These are phyloP conservation scores for Globodera rostochiensis DNA, from an alignment of 1,140 invertebrate species.

Conservation along the genomic window DNA sequence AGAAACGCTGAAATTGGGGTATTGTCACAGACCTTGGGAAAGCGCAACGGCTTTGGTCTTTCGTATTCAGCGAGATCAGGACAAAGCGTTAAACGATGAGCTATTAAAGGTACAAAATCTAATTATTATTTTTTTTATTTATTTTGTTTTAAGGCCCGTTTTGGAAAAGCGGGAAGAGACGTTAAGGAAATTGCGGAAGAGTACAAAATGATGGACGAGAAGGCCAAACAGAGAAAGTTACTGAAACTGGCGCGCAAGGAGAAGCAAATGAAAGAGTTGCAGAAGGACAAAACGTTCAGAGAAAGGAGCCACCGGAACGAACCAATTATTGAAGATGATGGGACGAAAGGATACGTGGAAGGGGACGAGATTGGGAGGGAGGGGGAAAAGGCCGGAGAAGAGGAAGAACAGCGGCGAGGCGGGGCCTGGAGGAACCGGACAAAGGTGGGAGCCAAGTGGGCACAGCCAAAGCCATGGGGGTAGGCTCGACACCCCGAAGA, in stretches of 20 bases:
- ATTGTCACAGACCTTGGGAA: constrained; percentile 29
- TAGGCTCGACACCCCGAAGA: neutral
- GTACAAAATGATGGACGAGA: constrained; percentile 37
- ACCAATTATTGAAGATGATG: neutral
- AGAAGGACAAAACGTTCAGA: neutral
- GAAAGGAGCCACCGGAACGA: neutral
- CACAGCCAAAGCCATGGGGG: neutral
- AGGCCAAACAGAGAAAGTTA: constrained; percentile 24
- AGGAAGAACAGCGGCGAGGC: neutral
- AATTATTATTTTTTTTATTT: constrained; percentile 11
- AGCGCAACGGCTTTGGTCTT: neutral
- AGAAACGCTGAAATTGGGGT: constrained; percentile 35
- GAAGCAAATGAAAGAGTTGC: constrained; percentile 10
- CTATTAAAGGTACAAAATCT: constrained; percentile 31
- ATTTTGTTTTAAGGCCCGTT: constrained; percentile 31
- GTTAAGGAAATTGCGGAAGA: constrained; percentile 42
- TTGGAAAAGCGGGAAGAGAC: constrained; percentile 35
- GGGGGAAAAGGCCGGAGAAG: neutral
- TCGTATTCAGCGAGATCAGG: constrained; percentile 12
- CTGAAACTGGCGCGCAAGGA: constrained; percentile 9
- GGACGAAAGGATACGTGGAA: constrained; percentile 1
- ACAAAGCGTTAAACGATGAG: constrained; percentile 27
- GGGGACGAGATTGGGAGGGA: neutral
- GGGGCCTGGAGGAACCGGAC: neutral
- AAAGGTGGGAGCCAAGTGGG: neutral